phyloP scores from a whole-genome alignment of 2,888 invertebrate genomes.

The Leucania comma region DNA sequence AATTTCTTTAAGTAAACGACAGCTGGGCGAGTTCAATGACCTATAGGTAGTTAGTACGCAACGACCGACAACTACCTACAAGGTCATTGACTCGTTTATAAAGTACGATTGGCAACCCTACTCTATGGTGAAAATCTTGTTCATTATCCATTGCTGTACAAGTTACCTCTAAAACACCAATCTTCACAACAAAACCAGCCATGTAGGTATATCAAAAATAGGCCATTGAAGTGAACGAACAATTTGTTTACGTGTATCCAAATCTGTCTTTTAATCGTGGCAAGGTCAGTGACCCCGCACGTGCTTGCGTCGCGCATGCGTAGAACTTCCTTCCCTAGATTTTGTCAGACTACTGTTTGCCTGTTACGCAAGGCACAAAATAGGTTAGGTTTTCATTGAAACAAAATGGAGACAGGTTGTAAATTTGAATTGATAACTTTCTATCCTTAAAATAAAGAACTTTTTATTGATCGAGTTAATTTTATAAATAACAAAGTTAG shows the following conservation, averaged over 20 bases:
- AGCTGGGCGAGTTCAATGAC: no score
- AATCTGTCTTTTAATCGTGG: constrained; percentile 45
- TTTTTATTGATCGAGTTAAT: no score
- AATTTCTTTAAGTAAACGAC: no score
- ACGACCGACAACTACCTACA: no score
- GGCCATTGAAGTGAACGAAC: not conserved
- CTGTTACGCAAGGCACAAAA: constrained; percentile 18
- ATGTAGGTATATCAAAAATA: constrained; percentile 30
- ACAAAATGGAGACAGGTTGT: not conserved
- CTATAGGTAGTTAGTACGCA: no score
- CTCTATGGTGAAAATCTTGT: no score
- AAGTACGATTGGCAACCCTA: no score
- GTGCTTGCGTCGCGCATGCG: constrained; percentile 61
- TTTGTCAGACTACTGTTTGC: constrained; percentile 5
- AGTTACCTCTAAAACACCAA: not conserved
- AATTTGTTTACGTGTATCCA: constrained; percentile 30
- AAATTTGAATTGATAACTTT: not conserved
- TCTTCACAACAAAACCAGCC: not conserved
- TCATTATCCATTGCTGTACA: not conserved
- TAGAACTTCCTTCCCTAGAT: constrained; percentile 36
- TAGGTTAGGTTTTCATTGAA: constrained; percentile 24
- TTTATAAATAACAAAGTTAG: no score
- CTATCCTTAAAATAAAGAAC: no score
- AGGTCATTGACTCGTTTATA: no score
- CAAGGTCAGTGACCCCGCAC: constrained; percentile 62